Conservation (phyloP, 2,113 vertebrate species). For the Hemiscyllium ocellatum region DNA sequence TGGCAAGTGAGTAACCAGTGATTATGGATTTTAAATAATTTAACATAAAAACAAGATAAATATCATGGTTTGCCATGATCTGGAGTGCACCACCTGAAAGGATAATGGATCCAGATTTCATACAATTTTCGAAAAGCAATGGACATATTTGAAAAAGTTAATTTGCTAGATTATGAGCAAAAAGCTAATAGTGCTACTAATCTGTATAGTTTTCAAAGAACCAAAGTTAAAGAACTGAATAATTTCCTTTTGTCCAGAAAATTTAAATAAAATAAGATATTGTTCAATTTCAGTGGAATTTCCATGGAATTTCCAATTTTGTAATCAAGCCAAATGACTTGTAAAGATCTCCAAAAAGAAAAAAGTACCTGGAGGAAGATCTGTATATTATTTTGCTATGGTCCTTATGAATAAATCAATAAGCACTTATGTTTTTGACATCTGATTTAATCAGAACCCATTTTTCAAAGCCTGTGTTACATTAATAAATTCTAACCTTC, state of each 20-base stretch:
- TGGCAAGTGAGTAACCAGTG: neutral
- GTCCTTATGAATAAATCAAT: neutral
- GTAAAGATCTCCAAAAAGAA: neutral
- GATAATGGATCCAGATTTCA: neutral
- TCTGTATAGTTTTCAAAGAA: neutral
- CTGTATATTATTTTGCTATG: neutral
- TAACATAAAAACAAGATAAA: no score
- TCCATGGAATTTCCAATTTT: neutral
- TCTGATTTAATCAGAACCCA: constrained; percentile 4
- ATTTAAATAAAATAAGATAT: neutral
- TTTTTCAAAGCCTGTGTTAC: neutral
- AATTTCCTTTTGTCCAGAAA: neutral
- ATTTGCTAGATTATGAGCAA: neutral
- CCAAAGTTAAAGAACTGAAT: neutral
- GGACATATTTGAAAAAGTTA: neutral
- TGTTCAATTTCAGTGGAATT: neutral
- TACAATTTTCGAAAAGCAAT: neutral
- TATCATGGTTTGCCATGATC: neutral
- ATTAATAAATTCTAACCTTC: neutral
- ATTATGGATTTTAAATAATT: neutral
- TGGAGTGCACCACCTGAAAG: neutral
- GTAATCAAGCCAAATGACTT: neutral
- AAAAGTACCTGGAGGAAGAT: neutral
- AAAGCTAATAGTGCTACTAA: neutral
- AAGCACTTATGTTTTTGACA: neutral